A percentile compares a stretch with the other conserved stretches of the same genome.
Evolutionary conservation across 2,797 vertebrate genomes (phyloP).

Genomic region (Vultur gryphus): DNA sequence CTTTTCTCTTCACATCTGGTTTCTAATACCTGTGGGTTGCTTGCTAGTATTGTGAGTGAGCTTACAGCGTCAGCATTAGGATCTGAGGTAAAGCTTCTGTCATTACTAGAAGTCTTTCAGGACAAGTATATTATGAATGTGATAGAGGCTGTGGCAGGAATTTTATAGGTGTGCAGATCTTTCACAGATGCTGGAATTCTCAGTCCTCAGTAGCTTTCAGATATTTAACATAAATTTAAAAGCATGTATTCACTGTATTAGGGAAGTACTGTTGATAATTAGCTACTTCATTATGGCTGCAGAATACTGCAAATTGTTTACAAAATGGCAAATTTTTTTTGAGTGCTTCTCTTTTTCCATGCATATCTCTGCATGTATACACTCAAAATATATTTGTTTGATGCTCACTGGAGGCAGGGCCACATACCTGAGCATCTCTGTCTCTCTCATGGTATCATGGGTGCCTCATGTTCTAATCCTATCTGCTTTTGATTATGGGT

Average conservation of each 20-base stretch:
- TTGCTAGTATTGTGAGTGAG: slow-evolving; percentile 97
- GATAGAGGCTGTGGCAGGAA: not conserved
- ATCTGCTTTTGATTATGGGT: not conserved
- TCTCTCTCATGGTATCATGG: not conserved
- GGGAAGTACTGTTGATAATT: not conserved
- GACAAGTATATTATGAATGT: not conserved
- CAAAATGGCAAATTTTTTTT: not conserved
- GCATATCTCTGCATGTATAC: fast-evolving
- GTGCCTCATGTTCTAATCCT: not conserved
- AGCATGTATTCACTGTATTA: not conserved
- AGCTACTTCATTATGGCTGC: not conserved
- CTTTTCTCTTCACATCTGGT: slow-evolving; percentile 96
- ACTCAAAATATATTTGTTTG: not conserved
- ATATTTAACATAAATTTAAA: not conserved
- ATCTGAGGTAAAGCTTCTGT: slow-evolving; percentile 84
- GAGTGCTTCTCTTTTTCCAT: not conserved
- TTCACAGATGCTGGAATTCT: not conserved
- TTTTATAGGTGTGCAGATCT: not conserved
- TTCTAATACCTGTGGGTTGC: slow-evolving; percentile 94
- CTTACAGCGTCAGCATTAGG: slow-evolving; percentile 96
- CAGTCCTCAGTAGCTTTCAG: not conserved
- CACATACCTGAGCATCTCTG: not conserved
- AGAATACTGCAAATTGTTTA: not conserved
- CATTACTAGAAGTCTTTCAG: not conserved
- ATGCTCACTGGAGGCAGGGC: not conserved